A percentile compares a stretch with the other conserved stretches of the same genome.
These are phyloP conservation scores for Cataglyphis livida DNA, from an alignment of 2,888 invertebrate genomes.

Conservation along the genomic window DNA sequence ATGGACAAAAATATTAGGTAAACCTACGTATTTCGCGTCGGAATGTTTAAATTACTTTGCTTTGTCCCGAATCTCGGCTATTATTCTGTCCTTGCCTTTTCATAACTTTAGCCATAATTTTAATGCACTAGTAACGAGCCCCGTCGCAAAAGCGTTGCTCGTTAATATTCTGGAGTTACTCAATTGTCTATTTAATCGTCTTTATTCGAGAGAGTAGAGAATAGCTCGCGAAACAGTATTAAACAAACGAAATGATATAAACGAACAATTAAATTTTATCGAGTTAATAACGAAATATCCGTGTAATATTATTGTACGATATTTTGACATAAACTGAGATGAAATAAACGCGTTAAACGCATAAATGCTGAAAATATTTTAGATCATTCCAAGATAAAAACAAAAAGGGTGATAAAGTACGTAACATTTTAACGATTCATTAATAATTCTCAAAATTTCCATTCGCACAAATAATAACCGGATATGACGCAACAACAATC, in stretches of 20 bases:
- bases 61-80: conserved; percentile 33
- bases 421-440: neutral
- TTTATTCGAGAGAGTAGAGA: conserved; percentile 14
- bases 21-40: conserved; percentile 22
- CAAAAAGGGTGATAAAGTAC: neutral
- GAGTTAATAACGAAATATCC: neutral
- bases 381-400: neutral
- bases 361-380: neutral
- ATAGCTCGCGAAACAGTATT: conserved; percentile 1
- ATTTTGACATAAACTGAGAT: neutral
- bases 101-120: conserved; percentile 56
- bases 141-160: conserved; percentile 44
- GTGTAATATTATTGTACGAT: neutral
- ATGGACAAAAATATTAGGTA: conserved; percentile 8
- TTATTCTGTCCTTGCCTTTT: conserved; percentile 54
- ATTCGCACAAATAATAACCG: neutral
- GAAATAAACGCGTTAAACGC: neutral
- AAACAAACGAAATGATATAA: neutral
- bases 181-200: conserved; percentile 60
- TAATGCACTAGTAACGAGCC: conserved; percentile 33
- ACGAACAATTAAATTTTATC: conserved; percentile 7
- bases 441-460: neutral
- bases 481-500: neutral
- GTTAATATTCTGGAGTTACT: conserved; percentile 46
- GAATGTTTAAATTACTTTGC: conserved; percentile 46